These are phyloP conservation scores for Aphis gossypii DNA, from an alignment of 1,140 invertebrate species.

Conservation along the genomic window DNA sequence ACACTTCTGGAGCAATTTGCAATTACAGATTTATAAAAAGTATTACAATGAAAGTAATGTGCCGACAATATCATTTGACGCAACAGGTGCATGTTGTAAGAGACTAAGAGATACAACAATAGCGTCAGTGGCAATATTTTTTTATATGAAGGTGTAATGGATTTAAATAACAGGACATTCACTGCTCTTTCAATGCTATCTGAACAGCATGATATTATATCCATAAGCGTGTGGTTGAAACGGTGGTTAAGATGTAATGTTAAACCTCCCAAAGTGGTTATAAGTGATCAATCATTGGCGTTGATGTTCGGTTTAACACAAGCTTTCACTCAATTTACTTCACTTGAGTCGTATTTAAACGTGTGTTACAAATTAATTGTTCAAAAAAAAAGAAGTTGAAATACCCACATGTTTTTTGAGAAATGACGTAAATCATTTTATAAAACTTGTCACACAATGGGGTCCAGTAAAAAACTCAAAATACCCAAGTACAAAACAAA, in stretches of 20 bases:
- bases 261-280: slow-evolving; percentile 3
- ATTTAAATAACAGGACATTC: slow-evolving; percentile 8
- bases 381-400: slow-evolving; percentile 16
- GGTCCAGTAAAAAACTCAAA: slow-evolving; percentile 7
- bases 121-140: not conserved
- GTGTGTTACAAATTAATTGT: slow-evolving; percentile 14
- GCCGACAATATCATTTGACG: not conserved
- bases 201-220: slow-evolving; percentile 13
- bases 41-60: not conserved
- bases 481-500: slow-evolving; percentile 29
- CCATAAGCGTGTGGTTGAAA: slow-evolving; percentile 20
- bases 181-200: slow-evolving; percentile 8
- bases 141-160: slow-evolving; percentile 15
- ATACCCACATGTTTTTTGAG: slow-evolving; percentile 21
- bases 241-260: slow-evolving; percentile 6
- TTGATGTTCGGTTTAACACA: slow-evolving; percentile 11
- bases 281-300: slow-evolving; percentile 11
- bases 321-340: slow-evolving; percentile 22
- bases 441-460: slow-evolving; percentile 18
- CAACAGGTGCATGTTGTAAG: slow-evolving; percentile 2
- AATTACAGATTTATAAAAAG: slow-evolving; percentile 12
- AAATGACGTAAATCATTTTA: slow-evolving; percentile 46
- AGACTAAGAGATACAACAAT: slow-evolving; percentile 7
- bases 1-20: slow-evolving; percentile 17
- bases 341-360: slow-evolving; percentile 7